Evolutionary conservation across 2,888 invertebrate species (phyloP), one percentile per base, ranked within the genome.

Genomic region (Habroteleia sp.): DNA sequence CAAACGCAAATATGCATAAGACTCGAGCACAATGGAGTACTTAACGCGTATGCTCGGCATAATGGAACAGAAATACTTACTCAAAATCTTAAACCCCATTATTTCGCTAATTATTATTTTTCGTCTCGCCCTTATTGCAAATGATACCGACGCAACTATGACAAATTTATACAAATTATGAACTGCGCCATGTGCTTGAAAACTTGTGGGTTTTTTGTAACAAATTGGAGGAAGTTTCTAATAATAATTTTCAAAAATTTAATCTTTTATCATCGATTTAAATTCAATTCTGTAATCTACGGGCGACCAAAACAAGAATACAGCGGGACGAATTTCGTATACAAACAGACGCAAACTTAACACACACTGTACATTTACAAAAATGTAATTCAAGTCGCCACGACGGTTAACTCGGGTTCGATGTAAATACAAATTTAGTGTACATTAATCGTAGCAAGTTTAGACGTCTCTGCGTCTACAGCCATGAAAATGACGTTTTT

Each of bases 381-480:
- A 56, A 56, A 20, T 56, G 31, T 42, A 42, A 56, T 42, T 41
- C 17, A 42, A 42, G 17, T 25, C 10, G 31, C 23, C 20, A 11
- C 42, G 20, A 56, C 41, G 56, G 56, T 56, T 42, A 41, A 20
- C 31, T 31, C 16, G 41, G 1, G 31, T 54, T 23, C 42, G 42
- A 31, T 13, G 8, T 56, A 44, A 58, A 58, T 35, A 42, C 33
- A 11, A 44, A 42, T 25, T 31, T 13, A 44, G 42, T 58, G 8
- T 16, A 35, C 33, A 17, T 14, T 23, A 3, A 42, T 33, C 58
- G 58, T 3, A 29, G 27, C 58, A 17, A 46, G 44, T 27, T 44
- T 35, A 37, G 23, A 37, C 46, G 17, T 23, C 58, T 37, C 37
- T n/a, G n/a, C n/a, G n/a, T 27, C 25, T 42, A n/a, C 11, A 11